Evolutionary conservation across 2,888 invertebrate species (phyloP).

Genomic region (Zele albiditarsus): DNA sequence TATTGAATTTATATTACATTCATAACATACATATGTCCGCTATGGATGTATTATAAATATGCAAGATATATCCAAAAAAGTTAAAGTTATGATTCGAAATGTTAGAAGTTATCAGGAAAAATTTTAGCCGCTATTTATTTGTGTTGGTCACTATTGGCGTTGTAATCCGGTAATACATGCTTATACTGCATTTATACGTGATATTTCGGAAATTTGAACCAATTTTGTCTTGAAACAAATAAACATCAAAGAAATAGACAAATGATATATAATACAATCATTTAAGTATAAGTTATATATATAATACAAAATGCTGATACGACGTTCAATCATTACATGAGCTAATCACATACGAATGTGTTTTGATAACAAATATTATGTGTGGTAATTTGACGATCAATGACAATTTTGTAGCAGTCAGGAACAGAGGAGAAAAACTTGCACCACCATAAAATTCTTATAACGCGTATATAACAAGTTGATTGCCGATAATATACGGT

Average conservation of each 20-base stretch:
- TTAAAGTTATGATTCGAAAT: background rate
- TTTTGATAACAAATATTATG: background rate
- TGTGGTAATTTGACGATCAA: background rate
- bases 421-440: slow-evolving; percentile 34
- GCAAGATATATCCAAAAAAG: background rate
- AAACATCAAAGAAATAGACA: background rate
- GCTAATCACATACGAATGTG: background rate
- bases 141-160: background rate
- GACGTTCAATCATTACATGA: slow-evolving; percentile 5
- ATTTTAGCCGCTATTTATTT: slow-evolving; percentile 16
- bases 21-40: slow-evolving; percentile 24
- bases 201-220: background rate
- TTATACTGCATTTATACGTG: slow-evolving; percentile 1
- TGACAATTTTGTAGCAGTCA: background rate
- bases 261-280: background rate
- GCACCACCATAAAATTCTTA: background rate
- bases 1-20: slow-evolving; percentile 29
- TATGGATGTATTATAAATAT: slow-evolving; percentile 32
- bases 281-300: background rate
- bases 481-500: slow-evolving; percentile 3
- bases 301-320: background rate
- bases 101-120: slow-evolving; percentile 1
- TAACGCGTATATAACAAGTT: background rate
- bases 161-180: background rate
- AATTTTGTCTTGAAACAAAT: too few species aligned